These are phyloP conservation scores for Chaetoderma sp. DNA, from an alignment of 2,888 invertebrate genomes.

Conservation along the genomic window DNA sequence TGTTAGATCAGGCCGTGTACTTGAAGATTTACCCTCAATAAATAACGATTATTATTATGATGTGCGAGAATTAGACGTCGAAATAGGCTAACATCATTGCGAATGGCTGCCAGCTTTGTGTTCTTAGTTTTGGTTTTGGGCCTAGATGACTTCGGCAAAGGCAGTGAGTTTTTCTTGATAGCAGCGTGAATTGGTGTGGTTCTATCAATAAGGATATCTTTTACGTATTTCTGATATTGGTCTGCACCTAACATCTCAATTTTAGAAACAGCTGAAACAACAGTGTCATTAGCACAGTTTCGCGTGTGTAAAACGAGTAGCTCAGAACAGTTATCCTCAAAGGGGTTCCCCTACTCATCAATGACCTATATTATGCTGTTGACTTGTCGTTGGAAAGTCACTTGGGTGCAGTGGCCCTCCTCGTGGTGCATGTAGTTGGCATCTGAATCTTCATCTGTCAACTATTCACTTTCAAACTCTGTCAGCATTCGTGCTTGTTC, in stretches of 20 bases:
- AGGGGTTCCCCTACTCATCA: background rate
- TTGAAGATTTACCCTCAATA: too few relatives aligned
- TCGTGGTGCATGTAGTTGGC: background rate
- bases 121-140: background rate
- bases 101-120: background rate
- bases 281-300: background rate
- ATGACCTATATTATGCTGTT: background rate
- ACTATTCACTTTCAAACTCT: background rate
- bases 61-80: background rate
- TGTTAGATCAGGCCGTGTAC: too few relatives aligned
- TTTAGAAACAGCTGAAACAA: background rate
- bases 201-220: background rate
- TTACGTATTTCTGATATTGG: background rate
- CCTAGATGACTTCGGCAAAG: background rate
- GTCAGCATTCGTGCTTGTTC: background rate
- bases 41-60: too few relatives aligned
- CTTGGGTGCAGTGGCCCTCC: background rate
- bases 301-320: background rate
- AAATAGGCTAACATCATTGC: background rate
- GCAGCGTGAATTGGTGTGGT: background rate
- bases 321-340: background rate
- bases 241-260: background rate
- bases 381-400: background rate
- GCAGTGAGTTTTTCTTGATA: background rate
- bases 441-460: background rate